Evolutionary conservation across 2,888 invertebrate species (phyloP).

Genomic region (Blera fallax): DNA sequence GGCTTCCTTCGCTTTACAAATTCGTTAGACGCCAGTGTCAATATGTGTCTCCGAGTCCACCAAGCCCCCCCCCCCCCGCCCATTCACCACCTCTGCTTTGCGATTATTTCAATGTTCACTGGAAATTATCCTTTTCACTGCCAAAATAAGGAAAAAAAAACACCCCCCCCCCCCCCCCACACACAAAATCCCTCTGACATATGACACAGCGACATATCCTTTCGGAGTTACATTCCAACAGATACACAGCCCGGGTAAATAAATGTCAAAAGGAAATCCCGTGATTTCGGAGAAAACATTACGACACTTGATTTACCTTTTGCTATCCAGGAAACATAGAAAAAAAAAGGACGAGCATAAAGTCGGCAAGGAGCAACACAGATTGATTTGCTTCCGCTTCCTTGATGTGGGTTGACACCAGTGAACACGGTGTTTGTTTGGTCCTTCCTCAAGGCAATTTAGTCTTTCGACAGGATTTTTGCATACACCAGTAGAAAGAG

Average conservation of each 20-base stretch:
- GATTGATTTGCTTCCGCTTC: conserved; percentile 67
- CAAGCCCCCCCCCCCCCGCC: not conserved
- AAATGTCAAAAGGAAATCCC: conserved; percentile 72
- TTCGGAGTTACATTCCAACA: conserved; percentile 40
- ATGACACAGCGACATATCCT: conserved; percentile 66
- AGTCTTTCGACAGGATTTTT: conserved; percentile 30
- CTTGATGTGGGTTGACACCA: conserved; percentile 64
- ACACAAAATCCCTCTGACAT: conserved; percentile 68
- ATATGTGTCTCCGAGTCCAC: conserved; percentile 9
- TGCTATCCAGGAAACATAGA: conserved; percentile 44
- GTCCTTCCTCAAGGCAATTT: conserved; percentile 60
- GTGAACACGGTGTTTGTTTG: conserved; percentile 4
- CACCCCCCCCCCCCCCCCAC: not conserved
- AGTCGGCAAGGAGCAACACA: conserved; percentile 31
- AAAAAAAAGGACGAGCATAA: conserved; percentile 36
- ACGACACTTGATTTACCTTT: conserved; percentile 71
- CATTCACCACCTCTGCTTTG: no score
- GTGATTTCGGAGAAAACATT: conserved; percentile 70
- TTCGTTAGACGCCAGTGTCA: conserved; percentile 70
- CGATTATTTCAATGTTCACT: conserved; percentile 64
- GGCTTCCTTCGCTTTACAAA: conserved; percentile 39
- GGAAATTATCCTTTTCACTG: conserved; percentile 63
- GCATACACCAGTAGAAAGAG: not conserved
- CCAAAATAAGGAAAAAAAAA: not conserved
- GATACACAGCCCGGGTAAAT: conserved; percentile 43